Evolutionary conservation across 1,140 invertebrate species (phyloP).

Genomic region (Diabrotica virgifera): DNA sequence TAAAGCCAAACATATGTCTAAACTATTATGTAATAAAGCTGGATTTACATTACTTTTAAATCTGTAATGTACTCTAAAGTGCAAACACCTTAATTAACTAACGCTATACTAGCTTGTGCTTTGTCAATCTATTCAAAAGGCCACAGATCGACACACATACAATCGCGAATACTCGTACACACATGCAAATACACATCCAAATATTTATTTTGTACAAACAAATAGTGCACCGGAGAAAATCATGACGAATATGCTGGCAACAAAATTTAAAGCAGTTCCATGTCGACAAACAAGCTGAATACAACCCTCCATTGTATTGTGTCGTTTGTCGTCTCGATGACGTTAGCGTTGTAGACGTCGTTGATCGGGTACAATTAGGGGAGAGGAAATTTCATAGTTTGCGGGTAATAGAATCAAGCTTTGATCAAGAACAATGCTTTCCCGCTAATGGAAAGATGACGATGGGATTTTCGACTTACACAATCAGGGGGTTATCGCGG

Average conservation of each 20-base stretch:
- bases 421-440: not conserved
- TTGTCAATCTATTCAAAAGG: no score
- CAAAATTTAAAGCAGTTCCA: not conserved
- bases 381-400: conserved; percentile 1
- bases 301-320: not conserved
- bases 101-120: no score
- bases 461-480: conserved; percentile 2
- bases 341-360: not conserved
- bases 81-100: no score
- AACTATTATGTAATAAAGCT: no score
- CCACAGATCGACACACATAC: no score
- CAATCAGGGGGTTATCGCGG: not conserved
- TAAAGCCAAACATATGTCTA: no score
- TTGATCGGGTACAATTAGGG: not conserved
- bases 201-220: no score
- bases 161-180: no score
- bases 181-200: no score
- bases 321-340: not conserved
- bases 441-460: conserved; percentile 1
- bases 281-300: not conserved
- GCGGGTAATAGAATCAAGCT: conserved; percentile 1
- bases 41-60: no score
- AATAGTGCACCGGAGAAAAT: no score
- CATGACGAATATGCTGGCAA: not conserved
- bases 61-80: no score